Base-by-base conservation (phyloP, 2,888 invertebrate genomes). In the Anoplius nigerrimus region DNA sequence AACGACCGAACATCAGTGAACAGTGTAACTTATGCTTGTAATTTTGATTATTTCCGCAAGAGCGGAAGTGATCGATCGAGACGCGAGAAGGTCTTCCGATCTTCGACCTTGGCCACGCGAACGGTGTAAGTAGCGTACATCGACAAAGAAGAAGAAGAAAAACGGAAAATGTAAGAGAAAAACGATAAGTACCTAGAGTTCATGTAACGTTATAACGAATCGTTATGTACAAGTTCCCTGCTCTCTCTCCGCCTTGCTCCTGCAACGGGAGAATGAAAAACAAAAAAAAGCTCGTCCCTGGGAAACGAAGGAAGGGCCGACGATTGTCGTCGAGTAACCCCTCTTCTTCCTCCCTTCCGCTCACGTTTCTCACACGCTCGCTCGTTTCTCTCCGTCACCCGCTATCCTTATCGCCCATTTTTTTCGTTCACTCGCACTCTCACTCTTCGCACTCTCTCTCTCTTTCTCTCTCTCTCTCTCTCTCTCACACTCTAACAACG, bases 111-210 rank as follows among this genome's bases (percentile, higher is more conserved):
- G 66, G 53, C 66, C 63, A 65, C 62, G 63, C 57, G 43, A 62
- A 67, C 52, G 22, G 24, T 59, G 64, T 66, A 45, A 69, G 60
- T 61, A 63, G 42, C 59, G 59, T 78, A 71, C 69, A 54, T 71
- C 62, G 65, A 67, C 63, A 54, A 20, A 63, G 45, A 68, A 34
- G 34, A 34, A 5, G 68, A 55, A 48, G 24, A 51, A 64, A n/a
- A 70, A 55, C 59, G n/a, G 51, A 65, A 53, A 34, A 24, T 24
- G 24, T 24, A 24, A 63, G 51, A 67, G 63, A 48, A 67, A 71
- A 79, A 72, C 62, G 65, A 62, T 75, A 79, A 76, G 73, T 74
- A 75, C 69, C 48, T 72, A 74, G 60, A 52, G 18, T 48, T 18
- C 16, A 55, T 62, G 34, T 74, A 71, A 65, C 66, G 42, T 66